Conservation (phyloP, 2,797 vertebrate species). For the Molothrus ater region DNA sequence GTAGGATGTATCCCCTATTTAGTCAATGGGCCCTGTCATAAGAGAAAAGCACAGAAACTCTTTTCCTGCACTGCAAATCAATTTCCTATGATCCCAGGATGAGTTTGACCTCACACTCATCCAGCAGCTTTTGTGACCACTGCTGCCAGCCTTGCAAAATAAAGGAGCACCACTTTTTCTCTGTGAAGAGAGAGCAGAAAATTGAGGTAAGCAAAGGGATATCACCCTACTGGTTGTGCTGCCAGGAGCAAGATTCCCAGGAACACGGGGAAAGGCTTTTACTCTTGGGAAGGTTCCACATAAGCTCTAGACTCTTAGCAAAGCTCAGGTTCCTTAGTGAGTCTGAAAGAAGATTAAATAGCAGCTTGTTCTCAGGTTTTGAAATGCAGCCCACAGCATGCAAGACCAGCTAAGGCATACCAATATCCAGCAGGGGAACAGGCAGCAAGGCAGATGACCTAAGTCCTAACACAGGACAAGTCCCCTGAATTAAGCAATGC, state of each 20-base stretch:
- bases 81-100: neutral
- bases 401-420: neutral
- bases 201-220: neutral
- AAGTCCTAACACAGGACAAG: neutral
- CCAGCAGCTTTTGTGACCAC: neutral
- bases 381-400: neutral
- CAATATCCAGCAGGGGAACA: neutral
- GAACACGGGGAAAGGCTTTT: neutral
- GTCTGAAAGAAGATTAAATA: neutral
- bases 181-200: neutral
- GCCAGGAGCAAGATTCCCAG: neutral
- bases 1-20: neutral
- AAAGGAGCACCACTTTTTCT: neutral
- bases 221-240: rapidly evolving
- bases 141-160: rapidly evolving
- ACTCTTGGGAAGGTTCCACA: neutral
- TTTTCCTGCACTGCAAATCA: neutral
- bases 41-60: neutral
- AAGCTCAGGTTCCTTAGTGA: neutral
- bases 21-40: neutral
- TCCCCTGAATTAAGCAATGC: neutral
- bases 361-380: neutral
- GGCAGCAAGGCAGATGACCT: neutral
- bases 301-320: neutral
- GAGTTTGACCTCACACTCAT: neutral